Percentiles rank a stretch among this genome's conserved stretches.
phyloP scores from a whole-genome alignment of 2,888 invertebrate species.

The Coenonympha arcania region DNA sequence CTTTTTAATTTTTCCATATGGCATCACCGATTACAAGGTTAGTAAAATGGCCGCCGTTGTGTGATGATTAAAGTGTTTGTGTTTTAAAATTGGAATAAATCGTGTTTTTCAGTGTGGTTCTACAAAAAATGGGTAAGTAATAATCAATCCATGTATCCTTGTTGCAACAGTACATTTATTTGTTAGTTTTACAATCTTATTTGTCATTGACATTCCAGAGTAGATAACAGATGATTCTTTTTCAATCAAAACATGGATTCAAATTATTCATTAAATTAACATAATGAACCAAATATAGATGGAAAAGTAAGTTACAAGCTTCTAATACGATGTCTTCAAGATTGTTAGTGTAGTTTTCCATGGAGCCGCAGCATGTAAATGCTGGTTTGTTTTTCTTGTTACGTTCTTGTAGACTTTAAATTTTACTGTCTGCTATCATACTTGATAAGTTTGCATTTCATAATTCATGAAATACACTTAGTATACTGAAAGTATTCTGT shows the following conservation, averaged over 20 bases:
- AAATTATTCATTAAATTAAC: constrained; percentile 14
- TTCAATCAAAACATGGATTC: constrained; percentile 23
- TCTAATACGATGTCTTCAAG: not conserved
- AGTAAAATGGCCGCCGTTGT: constrained; percentile 60
- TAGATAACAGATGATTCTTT: constrained; percentile 27
- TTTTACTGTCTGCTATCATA: not conserved
- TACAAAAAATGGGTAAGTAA: constrained; percentile 57
- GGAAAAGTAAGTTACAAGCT: not conserved
- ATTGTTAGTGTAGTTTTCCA: not conserved
- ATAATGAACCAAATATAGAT: not conserved
- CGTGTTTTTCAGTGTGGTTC: constrained; percentile 39
- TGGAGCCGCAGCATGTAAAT: not conserved
- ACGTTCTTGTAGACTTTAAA: not conserved
- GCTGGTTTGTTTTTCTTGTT: not conserved
- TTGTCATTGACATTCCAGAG: constrained; percentile 21
- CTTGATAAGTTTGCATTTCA: not conserved
- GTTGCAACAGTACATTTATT: not conserved
- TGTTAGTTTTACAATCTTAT: not conserved
- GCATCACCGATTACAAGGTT: constrained; percentile 32
- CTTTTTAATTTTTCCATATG: constrained; percentile 9
- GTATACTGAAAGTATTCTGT: not conserved
- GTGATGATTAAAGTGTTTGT: constrained; percentile 61
- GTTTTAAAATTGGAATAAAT: constrained; percentile 40
- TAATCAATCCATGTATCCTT: not conserved
- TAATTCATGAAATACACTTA: not conserved